Evolutionary conservation across 2,888 invertebrate genomes (phyloP).

Genomic region (Hartigia nigra): DNA sequence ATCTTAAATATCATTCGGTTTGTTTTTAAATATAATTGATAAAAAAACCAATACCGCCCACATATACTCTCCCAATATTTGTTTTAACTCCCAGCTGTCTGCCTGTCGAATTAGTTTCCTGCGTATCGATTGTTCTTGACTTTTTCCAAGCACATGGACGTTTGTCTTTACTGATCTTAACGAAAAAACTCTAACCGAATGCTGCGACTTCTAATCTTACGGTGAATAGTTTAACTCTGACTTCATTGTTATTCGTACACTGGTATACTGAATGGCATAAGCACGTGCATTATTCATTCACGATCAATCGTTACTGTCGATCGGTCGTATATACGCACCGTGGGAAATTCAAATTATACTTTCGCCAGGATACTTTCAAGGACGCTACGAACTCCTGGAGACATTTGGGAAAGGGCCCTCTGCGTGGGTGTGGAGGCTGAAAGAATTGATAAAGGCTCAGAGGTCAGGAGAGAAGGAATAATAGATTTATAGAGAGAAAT

Average conservation of each 20-base stretch:
- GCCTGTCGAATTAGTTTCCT: too few relatives aligned
- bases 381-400: neutral
- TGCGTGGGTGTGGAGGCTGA: neutral
- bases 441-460: neutral
- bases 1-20: neutral
- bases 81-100: too few relatives aligned
- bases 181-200: neutral
- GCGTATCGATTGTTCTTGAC: too few relatives aligned
- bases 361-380: neutral
- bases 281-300: neutral
- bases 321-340: neutral
- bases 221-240: neutral
- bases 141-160: neutral
- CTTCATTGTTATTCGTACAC: neutral
- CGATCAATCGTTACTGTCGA: neutral
- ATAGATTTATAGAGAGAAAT: neutral
- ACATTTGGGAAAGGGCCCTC: neutral
- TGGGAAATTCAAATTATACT: constrained; percentile 11
- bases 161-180: neutral
- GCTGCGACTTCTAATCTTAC: neutral
- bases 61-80: too few relatives aligned
- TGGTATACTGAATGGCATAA: neutral
- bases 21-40: neutral
- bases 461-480: neutral
- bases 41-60: neutral